These are phyloP conservation scores for Caenorhabditis briggsae DNA, from an alignment of 1,140 invertebrate genomes.

Conservation along the genomic window DNA sequence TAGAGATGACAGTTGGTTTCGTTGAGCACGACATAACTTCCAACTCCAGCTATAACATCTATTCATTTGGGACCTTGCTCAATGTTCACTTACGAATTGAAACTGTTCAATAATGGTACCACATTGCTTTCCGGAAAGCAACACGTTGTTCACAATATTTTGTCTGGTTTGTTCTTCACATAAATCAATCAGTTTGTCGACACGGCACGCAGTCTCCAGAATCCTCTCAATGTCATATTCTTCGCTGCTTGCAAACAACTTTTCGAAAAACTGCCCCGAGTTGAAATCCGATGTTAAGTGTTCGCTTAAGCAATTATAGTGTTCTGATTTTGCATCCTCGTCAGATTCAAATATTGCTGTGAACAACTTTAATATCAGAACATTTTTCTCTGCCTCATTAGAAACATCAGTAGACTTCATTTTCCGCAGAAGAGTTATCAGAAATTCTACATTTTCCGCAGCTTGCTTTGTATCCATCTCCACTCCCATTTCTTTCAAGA, in stretches of 20 bases:
- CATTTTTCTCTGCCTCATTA: neutral
- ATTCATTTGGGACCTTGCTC: too few relatives aligned
- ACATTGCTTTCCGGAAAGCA: neutral
- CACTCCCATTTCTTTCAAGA: neutral
- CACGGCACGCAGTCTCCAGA: neutral
- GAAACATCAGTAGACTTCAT: neutral
- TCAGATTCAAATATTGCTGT: neutral
- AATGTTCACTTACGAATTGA: neutral
- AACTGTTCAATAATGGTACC: neutral
- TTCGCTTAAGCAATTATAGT: neutral
- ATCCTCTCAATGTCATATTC: neutral
- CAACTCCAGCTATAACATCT: slow-evolving; percentile 21
- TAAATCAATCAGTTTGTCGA: slow-evolving; percentile 29
- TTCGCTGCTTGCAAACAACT: neutral
- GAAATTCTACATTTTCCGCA: slow-evolving; percentile 24
- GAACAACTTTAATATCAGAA: neutral
- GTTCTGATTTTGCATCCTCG: neutral
- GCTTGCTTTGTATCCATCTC: slow-evolving; percentile 8
- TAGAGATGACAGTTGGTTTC: neutral
- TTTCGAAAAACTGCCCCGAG: neutral
- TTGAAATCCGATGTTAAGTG: neutral
- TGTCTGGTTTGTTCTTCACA: neutral
- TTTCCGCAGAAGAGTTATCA: neutral
- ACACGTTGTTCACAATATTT: neutral
- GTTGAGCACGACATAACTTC: neutral